Evolutionary conservation across 53 echinoderm and acorn worm species (phyloP).

Genomic region (Actinopyga echinites): DNA sequence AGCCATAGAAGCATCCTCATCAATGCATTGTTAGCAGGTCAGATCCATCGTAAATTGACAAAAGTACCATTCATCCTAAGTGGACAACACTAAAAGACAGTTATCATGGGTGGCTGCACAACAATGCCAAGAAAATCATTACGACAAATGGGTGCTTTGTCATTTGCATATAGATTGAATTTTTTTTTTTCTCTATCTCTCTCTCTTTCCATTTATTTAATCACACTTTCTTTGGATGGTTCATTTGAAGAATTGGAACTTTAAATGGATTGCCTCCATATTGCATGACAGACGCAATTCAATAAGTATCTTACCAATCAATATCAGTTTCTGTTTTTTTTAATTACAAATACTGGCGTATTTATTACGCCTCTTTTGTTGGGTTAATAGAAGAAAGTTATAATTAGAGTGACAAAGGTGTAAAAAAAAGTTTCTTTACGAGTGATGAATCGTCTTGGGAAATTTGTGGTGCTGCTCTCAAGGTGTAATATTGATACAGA

Average conservation of each 20-base stretch:
- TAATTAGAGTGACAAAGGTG: no score
- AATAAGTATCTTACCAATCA: constrained; percentile 10
- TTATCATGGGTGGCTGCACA: constrained; percentile 3
- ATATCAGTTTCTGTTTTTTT: constrained; percentile 12
- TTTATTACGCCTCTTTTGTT: no score
- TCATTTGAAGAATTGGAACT: constrained; percentile 25
- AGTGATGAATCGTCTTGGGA: no score
- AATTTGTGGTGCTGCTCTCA: no score
- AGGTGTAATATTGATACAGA: no score
- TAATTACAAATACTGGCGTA: neutral
- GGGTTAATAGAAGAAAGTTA: no score
- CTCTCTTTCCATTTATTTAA: constrained; percentile 12
- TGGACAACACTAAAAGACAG: neutral
- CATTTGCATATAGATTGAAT: constrained; percentile 33
- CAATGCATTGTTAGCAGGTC: neutral
- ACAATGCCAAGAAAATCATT: neutral
- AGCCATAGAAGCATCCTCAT: neutral
- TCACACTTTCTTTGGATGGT: neutral
- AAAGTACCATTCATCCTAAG: neutral
- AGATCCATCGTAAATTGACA: neutral
- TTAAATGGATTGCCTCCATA: neutral
- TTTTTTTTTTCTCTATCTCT: neutral
- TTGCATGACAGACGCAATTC: constrained; percentile 16
- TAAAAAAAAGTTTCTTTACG: no score
- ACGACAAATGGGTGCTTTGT: neutral